These are phyloP conservation scores for Taenioides sp. DNA, from an alignment of 2,797 vertebrate species.

Conservation along the genomic window DNA sequence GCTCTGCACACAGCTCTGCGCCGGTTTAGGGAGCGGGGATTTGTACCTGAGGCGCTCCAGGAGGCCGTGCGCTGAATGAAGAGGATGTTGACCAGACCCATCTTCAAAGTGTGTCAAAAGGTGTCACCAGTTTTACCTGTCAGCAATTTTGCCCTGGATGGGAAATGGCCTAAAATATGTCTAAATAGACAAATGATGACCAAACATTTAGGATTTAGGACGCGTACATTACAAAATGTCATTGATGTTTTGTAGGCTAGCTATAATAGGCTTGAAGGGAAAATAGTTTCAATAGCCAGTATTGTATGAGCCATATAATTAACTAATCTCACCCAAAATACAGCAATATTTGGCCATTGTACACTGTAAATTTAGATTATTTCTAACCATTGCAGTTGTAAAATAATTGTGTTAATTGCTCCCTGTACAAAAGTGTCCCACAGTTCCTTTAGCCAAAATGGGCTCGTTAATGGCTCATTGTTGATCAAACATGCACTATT, in stretches of 20 bases:
- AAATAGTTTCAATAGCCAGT: neutral
- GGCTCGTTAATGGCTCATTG: constrained; percentile 37
- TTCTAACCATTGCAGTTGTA: neutral
- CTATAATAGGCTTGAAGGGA: too few relatives aligned
- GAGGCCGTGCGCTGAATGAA: constrained; percentile 36
- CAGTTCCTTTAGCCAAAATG: constrained; percentile 27
- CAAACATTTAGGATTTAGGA: too few relatives aligned
- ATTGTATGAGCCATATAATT: neutral
- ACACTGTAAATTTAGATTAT: neutral
- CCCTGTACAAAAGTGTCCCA: neutral
- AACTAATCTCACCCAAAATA: neutral
- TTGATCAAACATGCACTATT: constrained; percentile 62
- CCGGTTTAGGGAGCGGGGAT: neutral
- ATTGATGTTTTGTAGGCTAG: too few relatives aligned
- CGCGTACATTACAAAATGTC: too few relatives aligned
- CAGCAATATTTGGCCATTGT: neutral
- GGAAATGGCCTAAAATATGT: too few relatives aligned
- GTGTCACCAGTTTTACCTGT: constrained; percentile 20
- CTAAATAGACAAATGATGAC: too few relatives aligned
- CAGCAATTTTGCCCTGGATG: neutral
- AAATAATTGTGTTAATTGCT: neutral
- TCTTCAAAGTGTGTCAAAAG: constrained; percentile 17
- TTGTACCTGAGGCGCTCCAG: constrained; percentile 41
- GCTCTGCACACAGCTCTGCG: constrained; percentile 14
- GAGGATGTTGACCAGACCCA: constrained; percentile 65